Percentiles rank a stretch among this genome's conserved stretches.
These are phyloP conservation scores for Tringa solitaria DNA, from an alignment of 2,113 vertebrate genomes.

Conservation along the genomic window DNA sequence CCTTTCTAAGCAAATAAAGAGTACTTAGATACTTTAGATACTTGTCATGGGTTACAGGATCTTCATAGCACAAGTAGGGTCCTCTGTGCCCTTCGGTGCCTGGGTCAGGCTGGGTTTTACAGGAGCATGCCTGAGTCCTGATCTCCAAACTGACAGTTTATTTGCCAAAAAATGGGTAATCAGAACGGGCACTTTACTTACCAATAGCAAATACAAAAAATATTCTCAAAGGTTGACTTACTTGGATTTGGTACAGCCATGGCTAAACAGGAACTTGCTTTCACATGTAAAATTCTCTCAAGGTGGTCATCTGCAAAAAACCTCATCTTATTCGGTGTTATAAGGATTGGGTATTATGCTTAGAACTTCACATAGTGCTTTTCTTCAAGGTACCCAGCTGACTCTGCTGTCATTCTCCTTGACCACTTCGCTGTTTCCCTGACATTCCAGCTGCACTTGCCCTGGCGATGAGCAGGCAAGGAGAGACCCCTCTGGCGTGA, in stretches of 20 bases:
- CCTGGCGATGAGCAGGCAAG: fast-evolving
- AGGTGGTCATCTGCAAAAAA: not conserved
- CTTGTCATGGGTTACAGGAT: not conserved
- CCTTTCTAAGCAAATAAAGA: not conserved
- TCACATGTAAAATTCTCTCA: not conserved
- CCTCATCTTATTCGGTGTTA: fast-evolving
- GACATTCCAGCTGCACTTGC: not conserved
- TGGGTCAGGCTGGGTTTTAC: not conserved
- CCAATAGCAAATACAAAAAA: not conserved
- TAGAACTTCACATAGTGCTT: not conserved
- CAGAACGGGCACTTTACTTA: fast-evolving
- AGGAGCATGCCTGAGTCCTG: not conserved
- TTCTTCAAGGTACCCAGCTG: not conserved
- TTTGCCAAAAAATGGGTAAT: not conserved
- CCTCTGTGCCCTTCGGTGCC: not conserved
- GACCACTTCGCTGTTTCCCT: not conserved
- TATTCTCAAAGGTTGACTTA: not conserved
- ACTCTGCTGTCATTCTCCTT: not conserved
- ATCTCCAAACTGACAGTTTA: not conserved
- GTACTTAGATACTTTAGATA: fast-evolving
- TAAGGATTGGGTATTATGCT: not conserved
- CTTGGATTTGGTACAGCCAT: not conserved
- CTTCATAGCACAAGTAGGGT: not conserved
- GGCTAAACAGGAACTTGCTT: not conserved
- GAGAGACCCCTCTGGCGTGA: not conserved